A percentile compares a stretch with the other conserved stretches of the same genome.
Evolutionary conservation across 2,113 vertebrate genomes (phyloP).

Genomic region (Pelecanoides urinatrix): DNA sequence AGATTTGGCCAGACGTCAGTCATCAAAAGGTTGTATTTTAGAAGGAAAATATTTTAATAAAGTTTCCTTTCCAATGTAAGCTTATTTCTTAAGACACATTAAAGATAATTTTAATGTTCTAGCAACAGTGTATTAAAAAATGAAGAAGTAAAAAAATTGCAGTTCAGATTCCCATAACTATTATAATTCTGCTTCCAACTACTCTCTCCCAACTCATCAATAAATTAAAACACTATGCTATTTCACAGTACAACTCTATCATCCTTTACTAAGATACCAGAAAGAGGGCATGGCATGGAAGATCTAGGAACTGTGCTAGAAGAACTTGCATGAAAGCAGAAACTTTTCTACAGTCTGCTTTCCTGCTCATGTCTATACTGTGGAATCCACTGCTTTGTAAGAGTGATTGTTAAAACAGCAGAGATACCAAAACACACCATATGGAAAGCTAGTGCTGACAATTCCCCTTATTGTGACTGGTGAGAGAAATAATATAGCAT

Average conservation of each 20-base stretch:
- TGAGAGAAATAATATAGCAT: neutral
- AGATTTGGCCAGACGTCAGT: neutral
- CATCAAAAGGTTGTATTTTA: neutral
- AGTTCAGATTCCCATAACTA: neutral
- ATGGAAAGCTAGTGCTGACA: neutral
- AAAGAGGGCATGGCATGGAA: neutral
- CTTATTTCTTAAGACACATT: neutral
- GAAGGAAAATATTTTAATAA: neutral
- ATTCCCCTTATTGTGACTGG: neutral
- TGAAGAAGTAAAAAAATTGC: neutral
- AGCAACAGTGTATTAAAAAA: neutral
- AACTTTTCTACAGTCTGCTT: neutral
- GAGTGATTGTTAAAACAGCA: neutral
- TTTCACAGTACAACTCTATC: neutral
- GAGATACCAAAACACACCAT: neutral
- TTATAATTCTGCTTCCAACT: neutral
- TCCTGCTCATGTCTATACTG: neutral
- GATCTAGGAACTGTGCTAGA: neutral
- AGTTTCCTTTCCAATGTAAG: neutral
- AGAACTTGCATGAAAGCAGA: neutral
- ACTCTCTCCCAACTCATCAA: neutral
- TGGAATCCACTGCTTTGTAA: neutral
- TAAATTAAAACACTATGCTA: neutral
- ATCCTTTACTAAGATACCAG: neutral
- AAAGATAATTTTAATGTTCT: neutral